These are phyloP conservation scores for Pyrocephalus nanus DNA, from an alignment of 2,797 vertebrate genomes.

Conservation along the genomic window DNA sequence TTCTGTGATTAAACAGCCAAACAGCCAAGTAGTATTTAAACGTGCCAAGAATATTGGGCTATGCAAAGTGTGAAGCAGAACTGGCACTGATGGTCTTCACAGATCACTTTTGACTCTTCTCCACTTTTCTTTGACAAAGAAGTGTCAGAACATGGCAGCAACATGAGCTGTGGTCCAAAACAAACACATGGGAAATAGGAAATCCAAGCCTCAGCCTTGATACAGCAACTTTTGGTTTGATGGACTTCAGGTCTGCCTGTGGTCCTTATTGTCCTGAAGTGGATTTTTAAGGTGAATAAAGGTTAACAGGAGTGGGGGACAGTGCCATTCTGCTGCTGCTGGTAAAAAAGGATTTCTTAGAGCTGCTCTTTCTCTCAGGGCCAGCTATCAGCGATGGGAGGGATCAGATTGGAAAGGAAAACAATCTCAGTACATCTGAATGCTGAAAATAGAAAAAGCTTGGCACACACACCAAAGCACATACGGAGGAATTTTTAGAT, in stretches of 20 bases:
- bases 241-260: not conserved
- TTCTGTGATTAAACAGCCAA: not conserved
- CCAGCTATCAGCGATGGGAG: not conserved
- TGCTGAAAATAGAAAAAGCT: not conserved
- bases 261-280: not conserved
- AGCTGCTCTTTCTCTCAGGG: not conserved
- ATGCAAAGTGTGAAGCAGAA: not conserved
- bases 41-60: not conserved
- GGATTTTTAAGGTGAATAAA: not conserved
- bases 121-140: not conserved
- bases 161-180: not conserved
- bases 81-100: not conserved
- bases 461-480: constrained; percentile 6
- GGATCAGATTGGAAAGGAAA: not conserved
- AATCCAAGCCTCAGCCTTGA: not conserved
- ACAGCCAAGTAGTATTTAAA: not conserved
- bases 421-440: not conserved
- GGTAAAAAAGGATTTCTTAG: not conserved
- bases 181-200: not conserved
- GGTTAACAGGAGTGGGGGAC: not conserved
- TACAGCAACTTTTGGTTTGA: not conserved
- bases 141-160: fast-evolving
- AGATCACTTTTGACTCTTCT: not conserved
- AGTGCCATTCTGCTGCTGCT: not conserved
- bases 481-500: not conserved